Evolutionary conservation across 1,140 invertebrate species (phyloP), one percentile per base, ranked within the genome.

Genomic region (Drosophila virilis): DNA sequence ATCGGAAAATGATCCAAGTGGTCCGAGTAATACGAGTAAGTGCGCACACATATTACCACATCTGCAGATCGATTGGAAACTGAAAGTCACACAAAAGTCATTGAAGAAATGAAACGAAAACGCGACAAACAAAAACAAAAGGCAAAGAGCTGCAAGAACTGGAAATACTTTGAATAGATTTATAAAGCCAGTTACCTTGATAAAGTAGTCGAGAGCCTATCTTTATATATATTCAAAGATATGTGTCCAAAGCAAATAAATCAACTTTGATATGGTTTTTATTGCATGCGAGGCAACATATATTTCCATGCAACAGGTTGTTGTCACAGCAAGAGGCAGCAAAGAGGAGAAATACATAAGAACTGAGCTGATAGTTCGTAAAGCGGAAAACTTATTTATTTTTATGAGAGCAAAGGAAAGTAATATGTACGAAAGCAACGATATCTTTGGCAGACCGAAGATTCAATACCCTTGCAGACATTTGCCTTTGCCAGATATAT

Each of bases 61-160:
- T 28, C 42, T 60, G 55, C 33, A 38, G 35, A 48, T 50, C 52
- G 38, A 57, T 46, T 67, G 52, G 35, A 52, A 52, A 52, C 46
- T 45, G 57, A 69, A 60, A 69, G 65, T 51, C 45, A 38, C 6
- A 10, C 22, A 45, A 45, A 58, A 43, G 45, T 48, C 40, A 15
- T 6, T 15, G 42, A 15, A 28, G 22, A 57, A 57, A 13, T 10
- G 13, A 12, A 57, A 42, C 38, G n/a, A 38, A n/a, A 17, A 32
- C 17, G 15, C 13, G 13, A 15, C 40, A 43, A 8, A 33, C 8
- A 32, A 13, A 33, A 51, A 38, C 4, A 17, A 2, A 17, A 17
- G 17, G 22, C 22, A 2, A 33, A 32, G 40, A 33, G 5, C 15
- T 28, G 8, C 6, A 38, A 43, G 42, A 58, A 51, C 46, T 60